Conservation (phyloP, 2,113 vertebrate genomes). For the Xiphorhynchus elegans region DNA sequence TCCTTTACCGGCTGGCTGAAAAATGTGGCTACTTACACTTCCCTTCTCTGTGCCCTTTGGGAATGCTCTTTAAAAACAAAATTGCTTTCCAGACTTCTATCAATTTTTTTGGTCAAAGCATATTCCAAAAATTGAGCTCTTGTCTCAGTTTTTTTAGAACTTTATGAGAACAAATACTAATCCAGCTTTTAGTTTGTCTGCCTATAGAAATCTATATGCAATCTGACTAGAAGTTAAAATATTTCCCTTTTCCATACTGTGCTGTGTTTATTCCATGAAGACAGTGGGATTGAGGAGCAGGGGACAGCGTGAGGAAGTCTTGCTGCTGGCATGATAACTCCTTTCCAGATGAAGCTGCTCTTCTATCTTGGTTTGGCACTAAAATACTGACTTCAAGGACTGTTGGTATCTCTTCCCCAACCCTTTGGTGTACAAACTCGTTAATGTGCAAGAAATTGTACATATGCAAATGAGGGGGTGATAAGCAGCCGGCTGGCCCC, state of each 20-base stretch:
- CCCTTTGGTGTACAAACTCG: conserved; percentile 19
- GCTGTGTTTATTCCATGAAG: background rate
- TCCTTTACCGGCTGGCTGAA: background rate
- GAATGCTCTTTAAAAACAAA: background rate
- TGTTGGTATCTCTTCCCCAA: conserved; percentile 6
- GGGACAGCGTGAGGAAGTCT: background rate
- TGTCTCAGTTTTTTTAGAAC: background rate
- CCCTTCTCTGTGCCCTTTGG: background rate
- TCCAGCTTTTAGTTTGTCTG: background rate
- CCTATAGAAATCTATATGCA: background rate
- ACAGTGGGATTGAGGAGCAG: background rate
- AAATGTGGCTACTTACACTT: background rate
- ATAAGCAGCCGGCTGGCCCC: background rate
- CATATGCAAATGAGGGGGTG: background rate
- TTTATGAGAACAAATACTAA: background rate
- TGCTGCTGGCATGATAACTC: background rate
- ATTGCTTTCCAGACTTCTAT: background rate
- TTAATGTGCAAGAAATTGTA: conserved; percentile 25
- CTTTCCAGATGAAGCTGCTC: background rate
- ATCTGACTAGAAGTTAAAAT: background rate
- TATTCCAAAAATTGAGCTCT: background rate
- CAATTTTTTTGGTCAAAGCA: background rate
- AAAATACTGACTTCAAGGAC: conserved; percentile 14
- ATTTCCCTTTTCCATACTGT: background rate
- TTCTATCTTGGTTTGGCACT: background rate